Evolutionary conservation across 1,140 invertebrate species (phyloP).

Genomic region (Mya arenaria): DNA sequence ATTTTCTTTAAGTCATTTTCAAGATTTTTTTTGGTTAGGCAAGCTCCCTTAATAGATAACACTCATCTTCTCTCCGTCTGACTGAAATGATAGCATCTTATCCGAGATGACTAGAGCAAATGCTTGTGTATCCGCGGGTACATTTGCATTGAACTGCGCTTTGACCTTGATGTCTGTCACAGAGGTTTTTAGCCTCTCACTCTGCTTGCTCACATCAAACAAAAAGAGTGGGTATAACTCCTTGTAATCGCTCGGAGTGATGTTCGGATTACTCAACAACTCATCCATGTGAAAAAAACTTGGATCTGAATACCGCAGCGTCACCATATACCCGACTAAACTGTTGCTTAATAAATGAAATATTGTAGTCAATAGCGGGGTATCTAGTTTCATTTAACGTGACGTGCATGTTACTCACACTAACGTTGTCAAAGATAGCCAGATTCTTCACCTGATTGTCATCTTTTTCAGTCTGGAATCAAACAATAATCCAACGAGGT

Average conservation of each 20-base stretch:
- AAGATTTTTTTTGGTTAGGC: too few relatives aligned
- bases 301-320: slow-evolving; percentile 32
- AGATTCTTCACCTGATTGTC: slow-evolving; percentile 40
- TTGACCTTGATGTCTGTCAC: slow-evolving; percentile 38
- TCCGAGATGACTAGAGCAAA: slow-evolving; percentile 41
- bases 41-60: too few relatives aligned
- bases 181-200: slow-evolving; percentile 36
- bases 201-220: slow-evolving; percentile 50
- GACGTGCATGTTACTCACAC: too few relatives aligned
- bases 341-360: slow-evolving; percentile 45
- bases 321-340: slow-evolving; percentile 47
- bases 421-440: too few relatives aligned
- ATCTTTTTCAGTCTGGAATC: slow-evolving; percentile 32
- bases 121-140: slow-evolving; percentile 27
- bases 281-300: slow-evolving; percentile 53
- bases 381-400: too few relatives aligned
- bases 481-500: not conserved
- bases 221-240: slow-evolving; percentile 30
- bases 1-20: too few relatives aligned
- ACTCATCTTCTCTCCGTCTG: slow-evolving; percentile 34
- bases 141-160: slow-evolving; percentile 33
- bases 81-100: slow-evolving; percentile 17
- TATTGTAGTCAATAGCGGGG: slow-evolving; percentile 26
- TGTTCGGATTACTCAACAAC: slow-evolving; percentile 35
- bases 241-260: slow-evolving; percentile 47